Base-by-base conservation (phyloP, 2,888 invertebrate species). In the Prosapia bicincta region DNA sequence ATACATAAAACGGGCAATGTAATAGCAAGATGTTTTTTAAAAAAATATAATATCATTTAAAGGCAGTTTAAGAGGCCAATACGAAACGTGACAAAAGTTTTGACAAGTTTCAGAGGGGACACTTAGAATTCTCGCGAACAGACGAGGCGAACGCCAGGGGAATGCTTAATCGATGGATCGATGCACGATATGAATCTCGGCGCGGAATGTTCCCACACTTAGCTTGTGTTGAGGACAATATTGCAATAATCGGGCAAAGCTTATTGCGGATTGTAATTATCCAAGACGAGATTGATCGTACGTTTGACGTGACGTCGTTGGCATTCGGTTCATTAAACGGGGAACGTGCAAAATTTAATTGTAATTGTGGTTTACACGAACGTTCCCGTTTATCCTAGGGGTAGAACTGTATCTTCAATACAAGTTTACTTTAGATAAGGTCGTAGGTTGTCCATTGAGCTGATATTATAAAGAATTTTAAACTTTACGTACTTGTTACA, bases 11-110 rank as follows among this genome's bases (percentile, higher is more conserved):
- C n/a, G n/a, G n/a, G n/a, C n/a, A n/a, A n/a, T n/a, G n/a, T n/a
- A n/a, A n/a, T n/a, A n/a, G n/a, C n/a, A n/a, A n/a, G n/a, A n/a
- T n/a, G n/a, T n/a, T n/a, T 54, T 54, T 54, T 54, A 54, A 54
- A 20, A 54, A 13, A 3, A 54, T 54, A 20, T 54, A 54, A 54
- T 54, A 54, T 54, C 54, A 54, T 54, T 54, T 54, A 54, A 54
- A 54, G 54, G 54, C 54, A 54, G 54, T 54, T 54, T 54, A 38
- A 54, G 54, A 54, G 54, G 54, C 54, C 54, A 54, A 54, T 54
- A 54, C 54, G 9, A 54, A 54, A 54, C 54, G 54, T 54, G 54
- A 54, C 54, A 54, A 54, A 54, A 54, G 54, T 54, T 54, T 54
- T 54, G 54, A 54, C 54, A 54, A 54, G 54, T 54, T 54, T 2